Base-by-base conservation (phyloP, 2,888 invertebrate genomes). In the Brachynemurus nebulosus region DNA sequence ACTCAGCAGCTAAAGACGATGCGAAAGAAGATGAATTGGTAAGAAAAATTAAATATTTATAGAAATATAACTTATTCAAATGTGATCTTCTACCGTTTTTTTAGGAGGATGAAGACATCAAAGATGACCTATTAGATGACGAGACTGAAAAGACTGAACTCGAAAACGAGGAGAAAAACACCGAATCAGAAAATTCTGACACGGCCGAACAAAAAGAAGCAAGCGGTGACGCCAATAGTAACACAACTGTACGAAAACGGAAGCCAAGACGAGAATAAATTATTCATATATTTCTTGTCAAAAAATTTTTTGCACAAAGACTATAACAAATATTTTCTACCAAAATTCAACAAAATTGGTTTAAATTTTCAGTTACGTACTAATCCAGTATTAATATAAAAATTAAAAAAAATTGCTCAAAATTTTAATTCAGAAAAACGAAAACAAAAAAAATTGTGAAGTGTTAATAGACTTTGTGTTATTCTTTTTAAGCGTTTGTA, bases 231-330 rank as follows among this genome's bases (percentile, higher is more conserved):
- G 17, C 36, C 6, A 18, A 16, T 6, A 50, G 48, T 53, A 74
- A 75, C 61, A 68, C 71, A 5, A 68, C 67, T 57, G 72, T 80
- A 47, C 78, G 81, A 61, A 81, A 81, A 63, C 77, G 85, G 48
- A 77, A 80, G 61, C 69, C 82, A 40, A 70, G 83, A 56, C 82
- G 82, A 67, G 83, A n/a, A n/a, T n/a, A n/a, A n/a, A n/a, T n/a
- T n/a, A n/a, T n/a, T n/a, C n/a, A n/a, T n/a, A n/a, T n/a, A n/a
- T n/a, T n/a, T n/a, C n/a, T n/a, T n/a, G n/a, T n/a, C n/a, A n/a
- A n/a, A n/a, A n/a, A n/a, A n/a, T n/a, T n/a, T n/a, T n/a, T n/a
- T n/a, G n/a, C n/a, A n/a, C n/a, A n/a, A n/a, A n/a, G n/a, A n/a
- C n/a, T n/a, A n/a, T n/a, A n/a, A n/a, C n/a, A n/a, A n/a, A n/a